Evolutionary conservation across 1,140 invertebrate genomes (phyloP).

Genomic region (Halotydeus destructor): DNA sequence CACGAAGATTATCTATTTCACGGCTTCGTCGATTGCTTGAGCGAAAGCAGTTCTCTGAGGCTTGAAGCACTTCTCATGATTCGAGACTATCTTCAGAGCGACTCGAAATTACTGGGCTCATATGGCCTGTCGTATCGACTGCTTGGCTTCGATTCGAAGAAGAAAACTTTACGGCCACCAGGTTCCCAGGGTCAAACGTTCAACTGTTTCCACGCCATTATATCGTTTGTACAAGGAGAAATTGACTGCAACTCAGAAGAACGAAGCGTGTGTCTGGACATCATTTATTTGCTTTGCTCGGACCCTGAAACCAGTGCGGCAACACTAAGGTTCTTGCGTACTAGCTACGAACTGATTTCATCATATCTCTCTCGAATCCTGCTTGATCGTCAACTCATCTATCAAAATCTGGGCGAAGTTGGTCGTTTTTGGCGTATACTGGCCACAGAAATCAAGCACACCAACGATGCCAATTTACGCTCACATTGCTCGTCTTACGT

Average conservation of each 20-base stretch:
- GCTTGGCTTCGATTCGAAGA: conserved; percentile 54
- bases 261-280: conserved; percentile 10
- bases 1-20: conserved; percentile 27
- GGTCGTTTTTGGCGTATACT: conserved; percentile 11
- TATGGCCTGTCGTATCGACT: conserved; percentile 72
- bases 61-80: conserved; percentile 15
- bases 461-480: conserved; percentile 10
- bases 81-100: conserved; percentile 5
- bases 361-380: conserved; percentile 4
- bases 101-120: conserved; percentile 19
- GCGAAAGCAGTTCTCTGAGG: conserved; percentile 27
- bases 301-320: conserved; percentile 8
- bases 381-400: not conserved
- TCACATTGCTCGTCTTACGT: conserved; percentile 11
- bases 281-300: conserved; percentile 12
- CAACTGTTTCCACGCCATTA: conserved; percentile 14
- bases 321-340: conserved; percentile 11
- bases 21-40: conserved; percentile 63
- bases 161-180: conserved; percentile 28
- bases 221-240: conserved; percentile 6
- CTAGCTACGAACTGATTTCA: conserved; percentile 13
- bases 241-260: not conserved
- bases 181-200: conserved; percentile 18
- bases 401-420: conserved; percentile 7
- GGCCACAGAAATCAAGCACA: conserved; percentile 13